Base-by-base conservation (phyloP, 2,888 invertebrate species). In the Agrenia bidenticulata region DNA sequence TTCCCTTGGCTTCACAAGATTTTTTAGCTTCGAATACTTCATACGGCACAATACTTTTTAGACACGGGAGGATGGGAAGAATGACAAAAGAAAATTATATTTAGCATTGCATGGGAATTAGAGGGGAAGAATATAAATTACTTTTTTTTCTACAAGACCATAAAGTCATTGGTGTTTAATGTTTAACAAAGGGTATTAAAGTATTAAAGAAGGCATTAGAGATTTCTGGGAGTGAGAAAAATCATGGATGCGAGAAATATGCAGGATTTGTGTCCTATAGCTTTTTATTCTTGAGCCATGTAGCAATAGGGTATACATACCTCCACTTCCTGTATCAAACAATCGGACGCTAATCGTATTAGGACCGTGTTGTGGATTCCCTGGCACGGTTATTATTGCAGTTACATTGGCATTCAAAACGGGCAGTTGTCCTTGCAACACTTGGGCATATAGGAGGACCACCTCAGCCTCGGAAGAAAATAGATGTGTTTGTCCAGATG, bases 371-470 rank as follows among this genome's bases (percentile, higher is more conserved):
- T 70, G 64, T 23, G 61, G 60, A 27, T 66, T 64, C 39, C 72
- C 72, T 21, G 76, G 75, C 21, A 75, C 63, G 11, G 72, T 73
- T n/a, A 78, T 70, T 51, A 73, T 73, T 24, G 77, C 78, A 17
- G 74, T 73, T 9, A 78, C 78, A 67, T 76, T 76, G 21, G 78
- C 77, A 67, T 77, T 77, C 26, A 77, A 39, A 2, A 78, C 76
- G 7, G 78, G 77, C 27, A 74, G 65, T n/a, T 73, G 72, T 39
- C 78, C 78, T 74, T 76, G 74, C 27, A 71, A 67, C n/a, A 78
- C 75, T 69, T 77, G 76, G 15, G 78, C 77, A 63, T 77, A 77
- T 2, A 78, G 69, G 9, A 73, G 42, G 7, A 75, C 75, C 19
- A 75, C 69, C 42, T 75, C 72, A 27, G 66, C 64, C 5, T 59